phyloP scores from a whole-genome alignment of 2,888 invertebrate species.

The Onthophagus sagittarius region DNA sequence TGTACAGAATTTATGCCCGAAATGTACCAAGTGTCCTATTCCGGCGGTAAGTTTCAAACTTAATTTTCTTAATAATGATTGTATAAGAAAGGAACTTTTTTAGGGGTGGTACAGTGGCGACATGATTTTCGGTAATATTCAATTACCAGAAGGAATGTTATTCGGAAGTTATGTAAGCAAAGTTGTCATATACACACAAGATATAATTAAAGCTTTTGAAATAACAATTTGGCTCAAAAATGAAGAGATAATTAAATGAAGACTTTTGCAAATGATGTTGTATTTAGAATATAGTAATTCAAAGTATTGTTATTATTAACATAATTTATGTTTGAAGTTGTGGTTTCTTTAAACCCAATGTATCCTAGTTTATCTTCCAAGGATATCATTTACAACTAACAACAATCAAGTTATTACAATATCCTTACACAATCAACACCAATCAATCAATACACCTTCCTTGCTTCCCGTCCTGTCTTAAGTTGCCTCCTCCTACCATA shows the following conservation, averaged over 20 bases:
- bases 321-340: not conserved
- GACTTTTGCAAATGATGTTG: not conserved
- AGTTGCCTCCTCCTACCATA: too few species aligned
- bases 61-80: too few species aligned
- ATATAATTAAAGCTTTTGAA: not conserved
- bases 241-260: not conserved
- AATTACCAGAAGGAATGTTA: not conserved
- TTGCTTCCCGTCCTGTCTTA: too few species aligned
- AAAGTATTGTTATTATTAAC: not conserved
- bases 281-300: not conserved
- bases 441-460: too few species aligned
- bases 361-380: too few species aligned
- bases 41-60: not conserved
- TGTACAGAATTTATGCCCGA: not conserved
- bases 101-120: not conserved
- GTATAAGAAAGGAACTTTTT: not conserved
- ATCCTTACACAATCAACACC: too few species aligned
- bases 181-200: not conserved
- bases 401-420: too few species aligned
- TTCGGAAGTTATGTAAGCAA: not conserved
- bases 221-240: not conserved
- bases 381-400: too few species aligned
- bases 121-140: not conserved
- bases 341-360: too few species aligned
- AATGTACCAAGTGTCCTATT: not conserved